Base-by-base conservation (phyloP, 2,113 vertebrate genomes). In the Lophius piscatorius region DNA sequence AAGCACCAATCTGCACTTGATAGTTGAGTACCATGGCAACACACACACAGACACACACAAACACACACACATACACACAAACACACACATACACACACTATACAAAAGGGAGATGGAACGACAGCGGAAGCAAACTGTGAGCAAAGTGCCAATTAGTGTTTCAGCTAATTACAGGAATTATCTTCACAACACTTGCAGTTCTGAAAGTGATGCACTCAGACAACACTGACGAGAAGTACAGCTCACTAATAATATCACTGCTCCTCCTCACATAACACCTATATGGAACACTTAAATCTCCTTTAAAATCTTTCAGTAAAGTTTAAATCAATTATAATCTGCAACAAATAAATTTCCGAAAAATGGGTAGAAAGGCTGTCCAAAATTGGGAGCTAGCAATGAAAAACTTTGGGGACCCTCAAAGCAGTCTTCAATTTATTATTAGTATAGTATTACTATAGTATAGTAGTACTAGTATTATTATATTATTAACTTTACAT, bases 121-220 rank as follows among this genome's bases (percentile, higher is more conserved):
- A 44, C 13, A 52, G 55, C 11, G 17, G 70, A 66, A 46, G n/a
- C n/a, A 42, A 44, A 46, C 63, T 69, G 68, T 41, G 61, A 76
- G 58, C 61, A 64, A 74, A 26, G 22, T 74, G 65, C 70, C 71
- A 81, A 85, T 87, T 83, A 84, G 65, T 23, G 63, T 87, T 74
- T 74, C 79, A 75, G 64, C 68, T 87, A 84, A 89, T 88, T 83
- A 87, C 60, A 81, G 49, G 49, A 67, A 90, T 90, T 79, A 78
- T 56, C 81, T 81, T 83, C 73, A 85, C 77, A 82, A 79, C 69
- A 62, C 76, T 82, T 74, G 39, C 63, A 74, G 56, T 76, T 76
- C 49, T 58, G 58, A 68, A 66, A 59, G 46, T 51, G 74, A 67
- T 26, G 35, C 40, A 31, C 41, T 54, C 59, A 63, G 50, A 72